These are phyloP conservation scores for Dasypogon diadema DNA, from an alignment of 2,888 invertebrate genomes.

Conservation along the genomic window DNA sequence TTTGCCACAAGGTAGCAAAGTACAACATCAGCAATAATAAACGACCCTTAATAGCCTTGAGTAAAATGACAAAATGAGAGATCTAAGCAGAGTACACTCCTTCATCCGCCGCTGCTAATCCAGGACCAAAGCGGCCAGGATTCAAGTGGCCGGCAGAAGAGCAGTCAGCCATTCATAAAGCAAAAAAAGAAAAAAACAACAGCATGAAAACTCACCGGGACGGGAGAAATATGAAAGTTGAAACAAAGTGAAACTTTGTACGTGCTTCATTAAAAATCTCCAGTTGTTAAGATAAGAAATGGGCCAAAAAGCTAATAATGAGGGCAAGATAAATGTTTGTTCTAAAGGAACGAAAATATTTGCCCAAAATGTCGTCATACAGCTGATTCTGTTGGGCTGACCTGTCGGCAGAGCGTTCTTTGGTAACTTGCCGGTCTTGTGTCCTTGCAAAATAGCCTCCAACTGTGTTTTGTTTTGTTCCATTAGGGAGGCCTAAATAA, in stretches of 20 bases:
- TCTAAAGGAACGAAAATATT: conserved; percentile 48
- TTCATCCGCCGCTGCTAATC: conserved; percentile 13
- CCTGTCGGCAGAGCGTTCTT: conserved; percentile 29
- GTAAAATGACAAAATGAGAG: conserved; percentile 25
- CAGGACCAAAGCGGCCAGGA: not conserved
- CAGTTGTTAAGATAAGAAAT: conserved; percentile 50
- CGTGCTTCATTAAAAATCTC: conserved; percentile 50
- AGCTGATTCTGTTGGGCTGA: conserved; percentile 23
- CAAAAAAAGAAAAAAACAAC: not conserved
- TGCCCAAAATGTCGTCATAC: conserved; percentile 39
- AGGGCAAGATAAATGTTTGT: conserved; percentile 48
- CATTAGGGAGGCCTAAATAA: conserved; percentile 43
- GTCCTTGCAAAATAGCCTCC: conserved; percentile 50
- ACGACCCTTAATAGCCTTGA: conserved; percentile 38
- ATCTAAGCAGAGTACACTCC: conserved; percentile 8
- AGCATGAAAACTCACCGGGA: not conserved
- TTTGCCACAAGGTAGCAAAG: conserved; percentile 23
- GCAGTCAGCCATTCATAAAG: conserved; percentile 14
- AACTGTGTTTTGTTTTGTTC: conserved; percentile 50
- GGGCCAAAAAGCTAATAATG: conserved; percentile 50
- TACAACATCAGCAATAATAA: conserved; percentile 35
- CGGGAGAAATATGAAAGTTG: conserved; percentile 44
- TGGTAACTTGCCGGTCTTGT: conserved; percentile 22
- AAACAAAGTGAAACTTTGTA: conserved; percentile 44
- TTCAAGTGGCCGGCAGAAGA: not conserved